Percentiles rank a stretch among this genome's conserved stretches.
These are phyloP conservation scores for Folsomia manolachei DNA, from an alignment of 2,888 invertebrate species.

Conservation along the genomic window DNA sequence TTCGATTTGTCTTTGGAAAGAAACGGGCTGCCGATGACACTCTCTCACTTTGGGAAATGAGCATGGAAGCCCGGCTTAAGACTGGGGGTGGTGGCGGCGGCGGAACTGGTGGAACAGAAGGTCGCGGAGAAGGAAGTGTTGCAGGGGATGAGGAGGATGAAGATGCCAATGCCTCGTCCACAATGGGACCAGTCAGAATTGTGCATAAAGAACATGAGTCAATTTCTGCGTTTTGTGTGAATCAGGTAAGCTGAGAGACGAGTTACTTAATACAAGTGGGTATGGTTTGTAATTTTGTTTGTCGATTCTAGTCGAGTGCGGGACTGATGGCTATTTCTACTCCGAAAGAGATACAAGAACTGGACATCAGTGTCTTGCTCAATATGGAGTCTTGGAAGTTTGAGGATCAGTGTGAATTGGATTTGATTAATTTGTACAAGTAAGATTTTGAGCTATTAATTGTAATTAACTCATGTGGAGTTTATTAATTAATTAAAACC, in stretches of 20 bases:
- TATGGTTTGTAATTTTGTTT: background rate
- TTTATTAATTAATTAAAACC: too few species aligned
- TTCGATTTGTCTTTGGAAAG: conserved; percentile 89
- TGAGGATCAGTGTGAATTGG: conserved; percentile 95
- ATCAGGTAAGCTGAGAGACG: conserved; percentile 64
- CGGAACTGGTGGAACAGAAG: too few species aligned
- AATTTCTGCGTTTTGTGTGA: conserved; percentile 94
- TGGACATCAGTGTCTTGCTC: conserved; percentile 89
- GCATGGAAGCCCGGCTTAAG: conserved; percentile 35
- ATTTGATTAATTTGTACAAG: conserved; percentile 77
- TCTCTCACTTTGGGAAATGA: conserved; percentile 56
- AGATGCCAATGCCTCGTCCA: conserved; percentile 48
- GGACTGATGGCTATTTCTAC: conserved; percentile 89
- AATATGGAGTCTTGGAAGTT: conserved; percentile 84
- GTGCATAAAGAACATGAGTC: conserved; percentile 99
- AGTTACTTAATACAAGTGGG: background rate
- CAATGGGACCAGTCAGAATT: conserved; percentile 73
- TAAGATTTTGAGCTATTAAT: conserved; percentile 43
- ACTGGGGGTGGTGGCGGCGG: conserved; percentile 32
- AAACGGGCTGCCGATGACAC: conserved; percentile 59
- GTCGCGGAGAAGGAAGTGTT: conserved; percentile 17
- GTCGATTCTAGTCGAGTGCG: conserved; percentile 64
- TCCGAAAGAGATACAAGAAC: conserved; percentile 93
- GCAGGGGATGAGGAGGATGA: too few species aligned
- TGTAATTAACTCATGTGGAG: too few species aligned